phyloP scores from a whole-genome alignment of 2,113 vertebrate genomes.

The Rallus limicola region DNA sequence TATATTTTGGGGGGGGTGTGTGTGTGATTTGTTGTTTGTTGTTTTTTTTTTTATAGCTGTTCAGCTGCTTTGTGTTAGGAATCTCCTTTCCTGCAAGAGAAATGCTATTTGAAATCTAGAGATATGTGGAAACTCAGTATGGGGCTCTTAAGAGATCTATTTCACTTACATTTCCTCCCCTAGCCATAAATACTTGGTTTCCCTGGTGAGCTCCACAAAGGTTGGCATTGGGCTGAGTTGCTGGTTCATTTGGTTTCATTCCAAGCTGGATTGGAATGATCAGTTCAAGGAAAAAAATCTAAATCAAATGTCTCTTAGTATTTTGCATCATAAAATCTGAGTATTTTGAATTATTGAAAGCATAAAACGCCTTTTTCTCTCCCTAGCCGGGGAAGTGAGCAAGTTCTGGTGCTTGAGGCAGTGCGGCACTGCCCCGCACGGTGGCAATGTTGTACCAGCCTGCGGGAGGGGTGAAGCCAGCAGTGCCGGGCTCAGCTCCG shows the following conservation, averaged over 20 bases:
- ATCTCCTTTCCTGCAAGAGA: background rate
- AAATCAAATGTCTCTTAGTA: background rate
- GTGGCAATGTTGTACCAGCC: constrained; percentile 15
- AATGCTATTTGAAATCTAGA: background rate
- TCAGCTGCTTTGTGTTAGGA: background rate
- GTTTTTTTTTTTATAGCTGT: background rate
- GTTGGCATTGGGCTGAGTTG: background rate
- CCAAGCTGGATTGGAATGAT: background rate
- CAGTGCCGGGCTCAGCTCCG: background rate
- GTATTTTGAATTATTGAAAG: background rate
- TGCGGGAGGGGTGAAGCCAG: background rate
- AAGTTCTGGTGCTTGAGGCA: too few relatives aligned
- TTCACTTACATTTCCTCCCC: background rate
- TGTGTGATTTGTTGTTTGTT: too few relatives aligned
- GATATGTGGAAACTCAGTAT: background rate
- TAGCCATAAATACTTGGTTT: background rate
- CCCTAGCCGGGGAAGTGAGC: background rate
- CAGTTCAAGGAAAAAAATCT: background rate
- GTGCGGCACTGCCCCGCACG: background rate
- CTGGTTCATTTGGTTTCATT: background rate
- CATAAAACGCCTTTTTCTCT: background rate
- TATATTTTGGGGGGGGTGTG: background rate
- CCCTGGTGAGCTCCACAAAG: fast-evolving
- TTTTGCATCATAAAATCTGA: background rate
- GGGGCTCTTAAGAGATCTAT: background rate